Evolutionary conservation across 2,113 vertebrate genomes (phyloP), one percentile per base, ranked within the genome.

Genomic region (Salminus brasiliensis): DNA sequence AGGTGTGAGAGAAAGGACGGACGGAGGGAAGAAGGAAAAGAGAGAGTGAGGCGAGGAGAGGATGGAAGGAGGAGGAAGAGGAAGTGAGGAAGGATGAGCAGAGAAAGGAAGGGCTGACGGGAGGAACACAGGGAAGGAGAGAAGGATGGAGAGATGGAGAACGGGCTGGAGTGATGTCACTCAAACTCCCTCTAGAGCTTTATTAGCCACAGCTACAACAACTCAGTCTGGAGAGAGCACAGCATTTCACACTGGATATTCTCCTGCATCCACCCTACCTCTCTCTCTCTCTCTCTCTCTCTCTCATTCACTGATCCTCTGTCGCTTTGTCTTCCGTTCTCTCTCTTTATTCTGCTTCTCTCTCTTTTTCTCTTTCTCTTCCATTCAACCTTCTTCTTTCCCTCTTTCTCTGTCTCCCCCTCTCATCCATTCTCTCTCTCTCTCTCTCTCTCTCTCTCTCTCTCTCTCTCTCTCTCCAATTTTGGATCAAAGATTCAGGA

Each of bases 151-250:
- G 4, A 84, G 73, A 80, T 36, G 81, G 76, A 29, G 79, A 82
- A 72, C 34, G 63, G 78, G 73, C 79, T 75, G 72, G 69, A 85
- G 67, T 76, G 74, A 71, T 76, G 53, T 81, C 78, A 80, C 79
- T 78, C 62, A 76, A 45, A 78, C 59, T 59, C 76, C 85, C 85
- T 87, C 81, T 79, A 36, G 84, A 84, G 87, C 72, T 89, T 86
- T 84, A 84, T 88, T 89, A 84, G 65, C 41, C 75, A 83, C 72
- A 87, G 74, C 68, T 83, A 65, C 73, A 89, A 71, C 80, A 81
- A 77, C 53, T 87, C 74, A 84, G 25, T 69, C 76, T 27, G 71
- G 72, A 78, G 63, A 72, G 86, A 81, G 76, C 45, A 84, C 63
- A 88, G 86, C 74, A 74, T 59, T 74, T 49, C 74, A 76, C 66